These are phyloP conservation scores for Acrossocheilus fasciatus DNA, from an alignment of 2,797 vertebrate genomes.

Conservation along the genomic window DNA sequence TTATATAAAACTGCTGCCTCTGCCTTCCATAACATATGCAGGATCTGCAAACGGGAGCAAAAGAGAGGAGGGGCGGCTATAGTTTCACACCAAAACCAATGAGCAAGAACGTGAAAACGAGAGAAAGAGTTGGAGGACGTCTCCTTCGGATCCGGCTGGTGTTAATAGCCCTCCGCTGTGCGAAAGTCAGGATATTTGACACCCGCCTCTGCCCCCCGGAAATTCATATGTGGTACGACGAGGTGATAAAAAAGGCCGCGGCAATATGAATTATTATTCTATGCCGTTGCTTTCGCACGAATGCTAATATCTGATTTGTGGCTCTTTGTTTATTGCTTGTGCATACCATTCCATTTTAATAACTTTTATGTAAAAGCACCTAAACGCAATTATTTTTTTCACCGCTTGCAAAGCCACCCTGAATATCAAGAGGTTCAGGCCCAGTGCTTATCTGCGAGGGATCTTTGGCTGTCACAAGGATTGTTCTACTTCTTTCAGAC, in stretches of 20 bases:
- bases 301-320: conserved; percentile 59
- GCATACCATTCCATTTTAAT: conserved; percentile 57
- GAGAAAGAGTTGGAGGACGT: conserved; percentile 27
- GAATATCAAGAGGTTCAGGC: conserved; percentile 53
- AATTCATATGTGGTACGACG: conserved; percentile 46
- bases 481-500: conserved; percentile 15
- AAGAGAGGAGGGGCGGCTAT: neutral
- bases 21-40: conserved; percentile 45
- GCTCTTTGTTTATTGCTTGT: conserved; percentile 59
- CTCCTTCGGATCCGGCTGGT: conserved; percentile 30
- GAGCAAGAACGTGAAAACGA: conserved; percentile 19
- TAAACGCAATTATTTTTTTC: conserved; percentile 63
- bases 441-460: conserved; percentile 32
- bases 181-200: conserved; percentile 51
- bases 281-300: conserved; percentile 4
- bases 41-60: conserved; percentile 18
- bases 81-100: neutral
- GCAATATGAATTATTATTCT: conserved; percentile 55
- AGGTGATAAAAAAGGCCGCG: conserved; percentile 20
- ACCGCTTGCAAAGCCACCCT: conserved; percentile 20
- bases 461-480: conserved; percentile 4
- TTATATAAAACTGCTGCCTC: conserved; percentile 31
- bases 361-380: conserved; percentile 62
- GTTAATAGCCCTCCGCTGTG: conserved; percentile 52
- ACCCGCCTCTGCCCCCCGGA: conserved; percentile 35